A percentile compares a stretch with the other conserved stretches of the same genome.
phyloP scores from a whole-genome alignment of 2,888 invertebrate genomes.

The Aleiodes alternator region DNA sequence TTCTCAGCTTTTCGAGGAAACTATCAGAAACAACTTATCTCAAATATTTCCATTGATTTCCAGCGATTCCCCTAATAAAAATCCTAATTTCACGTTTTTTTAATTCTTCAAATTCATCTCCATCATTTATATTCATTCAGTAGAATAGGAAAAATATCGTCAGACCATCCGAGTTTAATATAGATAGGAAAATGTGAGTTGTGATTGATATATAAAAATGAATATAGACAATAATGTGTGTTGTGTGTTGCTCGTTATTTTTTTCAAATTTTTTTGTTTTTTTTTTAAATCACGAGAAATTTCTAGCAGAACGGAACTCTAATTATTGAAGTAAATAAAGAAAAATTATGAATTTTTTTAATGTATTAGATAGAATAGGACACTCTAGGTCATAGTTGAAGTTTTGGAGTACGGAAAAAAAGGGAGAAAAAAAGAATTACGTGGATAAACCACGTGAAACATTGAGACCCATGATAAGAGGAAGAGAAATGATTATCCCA shows the following conservation, averaged over 20 bases:
- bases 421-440: conserved; percentile 33
- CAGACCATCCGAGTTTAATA: conserved; percentile 10
- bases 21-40: too few species aligned
- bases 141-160: conserved; percentile 14
- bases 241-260: conserved; percentile 49
- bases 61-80: not conserved
- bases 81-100: not conserved
- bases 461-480: conserved; percentile 36
- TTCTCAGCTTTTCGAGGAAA: too few species aligned
- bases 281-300: conserved; percentile 37
- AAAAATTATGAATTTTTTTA: conserved; percentile 37
- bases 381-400: conserved; percentile 50
- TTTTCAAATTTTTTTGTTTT: conserved; percentile 35
- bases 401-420: conserved; percentile 35
- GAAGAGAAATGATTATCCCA: conserved; percentile 30
- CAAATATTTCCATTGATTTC: too few species aligned
- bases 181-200: conserved; percentile 59
- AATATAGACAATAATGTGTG: conserved; percentile 46
- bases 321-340: conserved; percentile 14
- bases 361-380: conserved; percentile 49
- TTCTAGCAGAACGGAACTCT: conserved; percentile 29
- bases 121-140: conserved; percentile 3
- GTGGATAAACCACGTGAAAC: conserved; percentile 35
- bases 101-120: not conserved
- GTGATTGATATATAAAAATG: conserved; percentile 58